Conservation (phyloP, 1,140 invertebrate genomes). For the Bombus huntii region DNA sequence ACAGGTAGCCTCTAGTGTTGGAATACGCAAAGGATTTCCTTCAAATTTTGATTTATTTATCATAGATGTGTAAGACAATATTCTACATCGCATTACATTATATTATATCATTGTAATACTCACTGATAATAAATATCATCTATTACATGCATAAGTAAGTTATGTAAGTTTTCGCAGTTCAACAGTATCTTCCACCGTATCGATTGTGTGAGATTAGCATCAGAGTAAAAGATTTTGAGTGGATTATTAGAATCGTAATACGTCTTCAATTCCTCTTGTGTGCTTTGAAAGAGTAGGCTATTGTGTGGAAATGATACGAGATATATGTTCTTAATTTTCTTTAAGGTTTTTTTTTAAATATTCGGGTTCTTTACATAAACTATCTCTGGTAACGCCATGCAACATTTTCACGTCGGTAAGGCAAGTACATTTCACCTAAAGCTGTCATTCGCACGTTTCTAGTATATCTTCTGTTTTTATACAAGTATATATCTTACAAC, state of each 20-base stretch:
- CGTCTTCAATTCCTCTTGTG: not conserved
- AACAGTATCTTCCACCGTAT: too few relatives aligned
- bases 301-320: not conserved
- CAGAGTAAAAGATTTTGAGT: not conserved
- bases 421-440: not conserved
- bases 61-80: too few relatives aligned
- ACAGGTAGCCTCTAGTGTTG: too few relatives aligned
- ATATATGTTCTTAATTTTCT: not conserved
- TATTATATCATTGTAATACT: too few relatives aligned
- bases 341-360: not conserved
- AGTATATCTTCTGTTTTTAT: not conserved
- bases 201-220: too few relatives aligned
- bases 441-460: not conserved
- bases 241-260: not conserved
- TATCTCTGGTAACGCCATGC: not conserved
- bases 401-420: not conserved
- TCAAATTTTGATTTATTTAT: too few relatives aligned
- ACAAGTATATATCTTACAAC: not conserved
- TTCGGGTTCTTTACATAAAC: not conserved
- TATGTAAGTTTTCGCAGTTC: too few relatives aligned
- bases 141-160: too few relatives aligned
- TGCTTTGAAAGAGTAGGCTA: not conserved
- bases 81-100: too few relatives aligned
- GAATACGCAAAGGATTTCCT: too few relatives aligned
- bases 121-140: too few relatives aligned